Evolutionary conservation across 2,113 vertebrate species (phyloP).

Genomic region (Strigops habroptila): DNA sequence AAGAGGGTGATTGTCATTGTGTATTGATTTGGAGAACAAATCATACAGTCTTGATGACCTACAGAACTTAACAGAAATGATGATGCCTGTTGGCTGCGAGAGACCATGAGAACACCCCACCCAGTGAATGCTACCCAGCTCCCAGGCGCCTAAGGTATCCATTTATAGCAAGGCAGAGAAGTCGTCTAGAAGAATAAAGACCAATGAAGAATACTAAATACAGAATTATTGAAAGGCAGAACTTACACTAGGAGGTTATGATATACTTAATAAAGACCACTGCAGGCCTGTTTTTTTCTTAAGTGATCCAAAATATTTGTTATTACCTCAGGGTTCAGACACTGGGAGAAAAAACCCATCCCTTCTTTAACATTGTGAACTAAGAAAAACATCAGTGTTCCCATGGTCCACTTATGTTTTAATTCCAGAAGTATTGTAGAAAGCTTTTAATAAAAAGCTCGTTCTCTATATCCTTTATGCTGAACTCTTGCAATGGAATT

Average conservation of each 20-base stretch:
- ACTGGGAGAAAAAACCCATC: background rate
- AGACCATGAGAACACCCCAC: background rate
- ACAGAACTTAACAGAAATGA: background rate
- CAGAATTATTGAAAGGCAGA: background rate
- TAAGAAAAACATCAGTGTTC: background rate
- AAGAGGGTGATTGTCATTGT: background rate
- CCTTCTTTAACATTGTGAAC: background rate
- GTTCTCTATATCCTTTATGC: background rate
- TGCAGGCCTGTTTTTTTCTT: background rate
- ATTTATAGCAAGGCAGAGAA: background rate
- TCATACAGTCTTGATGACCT: background rate
- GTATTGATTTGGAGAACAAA: background rate
- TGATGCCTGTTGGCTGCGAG: background rate
- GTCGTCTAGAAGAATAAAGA: background rate
- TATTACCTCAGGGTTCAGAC: background rate
- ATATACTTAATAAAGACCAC: background rate
- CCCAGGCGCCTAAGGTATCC: background rate
- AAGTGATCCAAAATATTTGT: background rate
- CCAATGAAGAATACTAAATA: background rate
- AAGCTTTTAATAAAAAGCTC: background rate
- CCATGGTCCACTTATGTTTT: background rate
- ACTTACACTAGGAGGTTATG: background rate
- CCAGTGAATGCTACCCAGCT: rapidly evolving
- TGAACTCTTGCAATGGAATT: background rate
- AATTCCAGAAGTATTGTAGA: background rate